Percentiles rank a stretch among this genome's conserved stretches.
phyloP scores from a whole-genome alignment of 2,113 vertebrate genomes.

The Falcunculus frontatus region DNA sequence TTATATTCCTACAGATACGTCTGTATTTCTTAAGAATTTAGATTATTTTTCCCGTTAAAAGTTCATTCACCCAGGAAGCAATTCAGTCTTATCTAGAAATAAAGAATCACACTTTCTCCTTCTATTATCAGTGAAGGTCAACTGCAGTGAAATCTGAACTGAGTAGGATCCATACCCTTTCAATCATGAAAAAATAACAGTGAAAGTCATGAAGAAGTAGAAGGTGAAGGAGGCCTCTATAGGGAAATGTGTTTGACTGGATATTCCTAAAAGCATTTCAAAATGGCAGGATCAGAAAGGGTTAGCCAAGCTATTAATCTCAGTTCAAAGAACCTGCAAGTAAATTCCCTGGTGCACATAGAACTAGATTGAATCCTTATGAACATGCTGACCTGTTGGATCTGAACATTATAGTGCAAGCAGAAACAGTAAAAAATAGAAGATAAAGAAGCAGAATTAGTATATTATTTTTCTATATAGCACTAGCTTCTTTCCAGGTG shows the following conservation, averaged over 20 bases:
- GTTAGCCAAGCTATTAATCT: constrained; percentile 53
- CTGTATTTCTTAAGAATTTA: neutral
- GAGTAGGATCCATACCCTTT: neutral
- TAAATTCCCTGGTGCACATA: neutral
- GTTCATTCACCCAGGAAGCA: neutral
- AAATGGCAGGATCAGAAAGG: constrained; percentile 62
- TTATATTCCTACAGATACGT: neutral
- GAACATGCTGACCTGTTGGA: constrained; percentile 27
- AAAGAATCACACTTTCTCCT: neutral
- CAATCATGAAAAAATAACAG: constrained; percentile 1
- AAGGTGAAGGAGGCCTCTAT: neutral
- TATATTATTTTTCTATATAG: neutral
- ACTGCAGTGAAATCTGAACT: neutral
- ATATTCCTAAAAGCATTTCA: constrained; percentile 57
- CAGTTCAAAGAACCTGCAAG: constrained; percentile 45
- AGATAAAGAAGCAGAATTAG: neutral
- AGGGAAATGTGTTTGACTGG: neutral
- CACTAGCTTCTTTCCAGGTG: neutral
- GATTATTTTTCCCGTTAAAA: neutral
- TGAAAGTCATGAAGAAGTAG: constrained; percentile 21
- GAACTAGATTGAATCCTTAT: constrained; percentile 57
- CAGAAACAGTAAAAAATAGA: neutral
- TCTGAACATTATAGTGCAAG: neutral
- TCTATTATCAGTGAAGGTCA: neutral
- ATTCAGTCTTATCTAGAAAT: neutral